Conservation (phyloP, 2,113 vertebrate genomes). For the Piprites chloris region DNA sequence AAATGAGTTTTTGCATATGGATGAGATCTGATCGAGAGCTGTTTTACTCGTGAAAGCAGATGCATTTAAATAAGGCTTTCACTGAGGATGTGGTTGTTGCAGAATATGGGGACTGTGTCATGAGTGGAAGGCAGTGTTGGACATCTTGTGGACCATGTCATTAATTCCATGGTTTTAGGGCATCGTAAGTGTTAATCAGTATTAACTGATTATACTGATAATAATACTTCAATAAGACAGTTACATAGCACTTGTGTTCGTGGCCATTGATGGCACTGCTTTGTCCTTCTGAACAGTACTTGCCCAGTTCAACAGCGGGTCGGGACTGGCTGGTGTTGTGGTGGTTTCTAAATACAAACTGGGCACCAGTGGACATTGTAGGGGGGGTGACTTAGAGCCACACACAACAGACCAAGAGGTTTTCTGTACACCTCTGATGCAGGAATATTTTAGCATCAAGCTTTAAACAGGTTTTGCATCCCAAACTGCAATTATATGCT, state of each 20-base stretch:
- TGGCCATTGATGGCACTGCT: neutral
- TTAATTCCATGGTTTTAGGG: neutral
- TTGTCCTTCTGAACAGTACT: neutral
- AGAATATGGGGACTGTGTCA: fast-evolving
- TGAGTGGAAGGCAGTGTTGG: neutral
- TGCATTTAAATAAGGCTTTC: neutral
- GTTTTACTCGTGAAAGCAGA: neutral
- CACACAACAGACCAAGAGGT: fast-evolving
- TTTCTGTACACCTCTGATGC: neutral
- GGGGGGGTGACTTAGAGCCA: neutral
- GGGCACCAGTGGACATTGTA: neutral
- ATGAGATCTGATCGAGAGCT: neutral
- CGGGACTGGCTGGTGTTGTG: neutral
- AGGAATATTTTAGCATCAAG: neutral
- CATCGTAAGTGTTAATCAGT: no score
- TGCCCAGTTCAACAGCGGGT: neutral
- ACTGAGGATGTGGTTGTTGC: neutral
- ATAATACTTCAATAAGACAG: neutral
- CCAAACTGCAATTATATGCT: neutral
- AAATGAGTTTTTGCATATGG: fast-evolving
- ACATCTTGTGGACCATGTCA: neutral
- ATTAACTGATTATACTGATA: no score
- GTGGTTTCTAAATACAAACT: neutral
- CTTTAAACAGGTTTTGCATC: neutral
- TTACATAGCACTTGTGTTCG: neutral